Percentiles rank a stretch among this genome's conserved stretches.
Conservation (phyloP, 2,888 invertebrate genomes). For the Carpatolechia fugitivella region DNA sequence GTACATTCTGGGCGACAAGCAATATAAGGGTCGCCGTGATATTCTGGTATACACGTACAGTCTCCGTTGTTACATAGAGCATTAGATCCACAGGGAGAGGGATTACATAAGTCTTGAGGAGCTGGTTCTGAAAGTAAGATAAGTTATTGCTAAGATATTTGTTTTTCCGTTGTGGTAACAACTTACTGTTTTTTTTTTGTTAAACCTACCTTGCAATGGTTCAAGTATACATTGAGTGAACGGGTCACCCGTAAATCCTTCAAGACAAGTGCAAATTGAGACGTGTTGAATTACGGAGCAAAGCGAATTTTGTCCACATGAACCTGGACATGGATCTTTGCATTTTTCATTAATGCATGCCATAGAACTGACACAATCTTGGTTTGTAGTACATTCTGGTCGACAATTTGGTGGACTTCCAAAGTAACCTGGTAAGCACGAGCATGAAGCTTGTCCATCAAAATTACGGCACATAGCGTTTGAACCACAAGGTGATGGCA, state of each 20-base stretch:
- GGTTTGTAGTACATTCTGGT: constrained; percentile 82
- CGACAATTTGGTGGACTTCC: constrained; percentile 84
- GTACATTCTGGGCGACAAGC: constrained; percentile 91
- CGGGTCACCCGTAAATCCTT: constrained; percentile 81
- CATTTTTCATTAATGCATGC: constrained; percentile 84
- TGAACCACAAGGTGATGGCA: constrained; percentile 84
- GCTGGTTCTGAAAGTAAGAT: constrained; percentile 37
- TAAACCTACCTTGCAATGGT: constrained; percentile 52
- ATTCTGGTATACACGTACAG: constrained; percentile 86
- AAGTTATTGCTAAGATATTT: background rate
- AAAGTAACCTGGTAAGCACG: constrained; percentile 78
- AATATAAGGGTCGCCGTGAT: constrained; percentile 87
- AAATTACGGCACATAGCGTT: constrained; percentile 79
- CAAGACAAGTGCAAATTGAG: constrained; percentile 81
- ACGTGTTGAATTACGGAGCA: constrained; percentile 81
- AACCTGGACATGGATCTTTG: constrained; percentile 83
- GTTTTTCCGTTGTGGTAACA: background rate
- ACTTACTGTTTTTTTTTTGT: background rate
- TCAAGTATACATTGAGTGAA: constrained; percentile 68
- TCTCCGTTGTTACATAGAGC: constrained; percentile 83
- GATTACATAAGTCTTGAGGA: constrained; percentile 80
- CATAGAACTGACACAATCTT: constrained; percentile 82
- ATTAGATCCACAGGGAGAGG: constrained; percentile 86
- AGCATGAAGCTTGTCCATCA: constrained; percentile 80
- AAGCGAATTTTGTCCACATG: constrained; percentile 80